Conservation (phyloP, 2,888 invertebrate genomes). For the Anodontia alba region DNA sequence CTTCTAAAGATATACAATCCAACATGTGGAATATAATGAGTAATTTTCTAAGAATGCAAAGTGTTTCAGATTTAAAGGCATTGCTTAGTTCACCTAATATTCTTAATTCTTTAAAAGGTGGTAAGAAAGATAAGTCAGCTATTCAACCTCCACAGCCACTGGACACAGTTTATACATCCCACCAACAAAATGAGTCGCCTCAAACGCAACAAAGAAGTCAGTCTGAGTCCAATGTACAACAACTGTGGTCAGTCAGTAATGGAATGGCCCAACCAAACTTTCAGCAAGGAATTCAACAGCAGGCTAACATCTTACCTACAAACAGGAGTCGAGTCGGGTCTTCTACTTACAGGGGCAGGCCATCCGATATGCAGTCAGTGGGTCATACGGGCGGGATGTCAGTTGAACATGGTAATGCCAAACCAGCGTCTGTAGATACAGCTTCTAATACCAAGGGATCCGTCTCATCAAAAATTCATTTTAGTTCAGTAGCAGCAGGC, state of each 20-base stretch:
- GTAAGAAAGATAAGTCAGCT: neutral
- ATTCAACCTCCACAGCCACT: neutral
- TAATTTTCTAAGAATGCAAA: neutral
- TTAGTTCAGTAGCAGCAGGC: neutral
- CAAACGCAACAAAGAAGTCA: neutral
- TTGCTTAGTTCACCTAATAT: neutral
- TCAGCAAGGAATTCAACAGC: neutral
- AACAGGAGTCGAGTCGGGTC: neutral
- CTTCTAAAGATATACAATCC: neutral
- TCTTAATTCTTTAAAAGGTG: neutral
- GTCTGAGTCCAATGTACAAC: neutral
- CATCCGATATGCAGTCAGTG: neutral
- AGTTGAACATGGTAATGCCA: too few species aligned
- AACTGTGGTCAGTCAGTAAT: neutral
- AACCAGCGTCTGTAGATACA: neutral
- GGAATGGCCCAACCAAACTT: neutral
- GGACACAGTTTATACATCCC: neutral
- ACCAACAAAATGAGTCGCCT: neutral
- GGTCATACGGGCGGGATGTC: neutral
- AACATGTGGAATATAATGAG: neutral
- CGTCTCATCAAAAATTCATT: neutral
- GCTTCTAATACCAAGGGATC: neutral
- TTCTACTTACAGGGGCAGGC: neutral
- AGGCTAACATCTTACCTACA: neutral
- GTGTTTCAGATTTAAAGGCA: conserved; percentile 4